These are phyloP conservation scores for Synergus umbraculus DNA, from an alignment of 2,888 invertebrate species.

Conservation along the genomic window DNA sequence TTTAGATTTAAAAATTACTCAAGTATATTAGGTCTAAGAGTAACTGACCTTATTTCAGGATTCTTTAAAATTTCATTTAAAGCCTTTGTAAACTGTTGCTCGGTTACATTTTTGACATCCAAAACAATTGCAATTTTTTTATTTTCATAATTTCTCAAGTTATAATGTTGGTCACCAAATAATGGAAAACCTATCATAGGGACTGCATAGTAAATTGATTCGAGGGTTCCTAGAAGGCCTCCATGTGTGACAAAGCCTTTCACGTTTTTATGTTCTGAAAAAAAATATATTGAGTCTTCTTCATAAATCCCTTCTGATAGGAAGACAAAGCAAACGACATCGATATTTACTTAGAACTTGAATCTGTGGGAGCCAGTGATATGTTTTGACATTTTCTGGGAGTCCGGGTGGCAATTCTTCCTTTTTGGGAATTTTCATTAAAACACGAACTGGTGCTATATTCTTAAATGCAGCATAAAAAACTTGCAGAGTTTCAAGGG, in stretches of 20 bases:
- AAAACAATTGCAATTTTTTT: conserved; percentile 55
- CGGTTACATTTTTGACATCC: conserved; percentile 55
- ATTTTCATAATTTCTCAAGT: conserved; percentile 58
- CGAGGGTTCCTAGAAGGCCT: conserved; percentile 68
- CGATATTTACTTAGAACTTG: conserved; percentile 63
- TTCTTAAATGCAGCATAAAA: conserved; percentile 63
- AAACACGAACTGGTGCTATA: conserved; percentile 66
- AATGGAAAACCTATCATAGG: conserved; percentile 69
- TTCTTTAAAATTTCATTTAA: conserved; percentile 38
- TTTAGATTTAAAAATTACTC: neutral
- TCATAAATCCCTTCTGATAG: neutral
- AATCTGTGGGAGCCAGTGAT: conserved; percentile 67
- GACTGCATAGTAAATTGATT: conserved; percentile 65
- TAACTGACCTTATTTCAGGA: conserved; percentile 52
- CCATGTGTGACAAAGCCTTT: conserved; percentile 69
- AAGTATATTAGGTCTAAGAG: too few relatives aligned
- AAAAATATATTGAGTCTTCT: neutral
- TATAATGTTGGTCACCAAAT: conserved; percentile 61
- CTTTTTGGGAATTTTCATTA: conserved; percentile 64
- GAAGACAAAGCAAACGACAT: neutral
- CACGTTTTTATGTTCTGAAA: conserved; percentile 66
- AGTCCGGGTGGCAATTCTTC: conserved; percentile 62
- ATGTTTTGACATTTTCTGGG: conserved; percentile 66
- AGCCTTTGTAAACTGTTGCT: conserved; percentile 33
- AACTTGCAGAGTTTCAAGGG: conserved; percentile 53